These are phyloP conservation scores for Antechinus flavipes DNA, from an alignment of 2,113 vertebrate species.

Conservation along the genomic window DNA sequence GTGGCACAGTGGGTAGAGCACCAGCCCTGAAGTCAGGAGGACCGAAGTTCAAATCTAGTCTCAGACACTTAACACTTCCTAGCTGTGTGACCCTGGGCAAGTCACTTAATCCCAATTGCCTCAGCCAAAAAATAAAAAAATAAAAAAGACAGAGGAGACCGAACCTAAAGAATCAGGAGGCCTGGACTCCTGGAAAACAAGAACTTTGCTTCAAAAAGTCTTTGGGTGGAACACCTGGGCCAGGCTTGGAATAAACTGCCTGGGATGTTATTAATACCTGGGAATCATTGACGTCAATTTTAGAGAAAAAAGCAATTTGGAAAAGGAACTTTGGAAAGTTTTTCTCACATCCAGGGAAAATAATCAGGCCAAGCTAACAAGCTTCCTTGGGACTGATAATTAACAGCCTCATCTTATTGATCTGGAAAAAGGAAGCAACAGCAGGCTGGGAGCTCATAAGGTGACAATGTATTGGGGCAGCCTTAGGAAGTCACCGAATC, in stretches of 20 bases:
- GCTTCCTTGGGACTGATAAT: not conserved
- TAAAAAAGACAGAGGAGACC: no score
- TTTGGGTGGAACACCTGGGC: not conserved
- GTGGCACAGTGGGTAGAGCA: no score
- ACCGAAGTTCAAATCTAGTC: no score
- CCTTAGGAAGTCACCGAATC: not conserved
- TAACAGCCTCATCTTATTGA: not conserved
- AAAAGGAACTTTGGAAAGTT: not conserved
- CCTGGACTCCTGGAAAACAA: not conserved
- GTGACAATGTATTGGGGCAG: not conserved
- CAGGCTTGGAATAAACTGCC: not conserved
- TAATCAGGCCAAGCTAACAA: not conserved
- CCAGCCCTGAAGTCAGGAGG: no score
- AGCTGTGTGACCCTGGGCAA: no score
- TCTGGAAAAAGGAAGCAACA: constrained; percentile 2
- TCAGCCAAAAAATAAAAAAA: no score
- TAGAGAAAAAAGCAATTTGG: not conserved
- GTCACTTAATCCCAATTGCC: no score
- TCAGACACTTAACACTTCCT: no score
- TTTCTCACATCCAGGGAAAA: not conserved
- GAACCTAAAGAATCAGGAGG: not conserved
- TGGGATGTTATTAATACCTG: not conserved
- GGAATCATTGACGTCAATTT: not conserved
- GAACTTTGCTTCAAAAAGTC: not conserved
- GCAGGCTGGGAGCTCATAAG: not conserved